phyloP scores from a whole-genome alignment of 2,888 invertebrate genomes.

The Ptilodon capucinus region DNA sequence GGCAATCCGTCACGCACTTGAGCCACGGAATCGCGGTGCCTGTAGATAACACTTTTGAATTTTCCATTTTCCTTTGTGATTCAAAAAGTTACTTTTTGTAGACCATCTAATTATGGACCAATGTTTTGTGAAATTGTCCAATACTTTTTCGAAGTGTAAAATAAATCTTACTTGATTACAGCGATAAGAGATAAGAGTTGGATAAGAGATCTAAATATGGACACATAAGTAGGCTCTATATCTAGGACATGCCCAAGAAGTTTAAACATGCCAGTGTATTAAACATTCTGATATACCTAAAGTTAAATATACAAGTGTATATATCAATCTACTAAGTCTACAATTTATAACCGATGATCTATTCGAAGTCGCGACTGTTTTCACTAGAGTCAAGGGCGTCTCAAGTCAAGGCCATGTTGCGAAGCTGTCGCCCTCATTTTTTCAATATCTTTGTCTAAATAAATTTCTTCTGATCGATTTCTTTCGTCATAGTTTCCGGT shows the following conservation, averaged over 20 bases:
- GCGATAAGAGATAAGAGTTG: no score
- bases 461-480: conserved; percentile 65
- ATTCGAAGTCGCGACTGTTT: conserved; percentile 48
- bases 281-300: no score
- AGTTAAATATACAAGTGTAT: no score
- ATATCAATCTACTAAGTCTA: background rate
- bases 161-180: conserved; percentile 5
- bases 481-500: conserved; percentile 73
- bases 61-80: background rate
- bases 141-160: background rate
- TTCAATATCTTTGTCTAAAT: conserved; percentile 57
- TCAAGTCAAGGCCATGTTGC: conserved; percentile 74
- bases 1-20: conserved; percentile 29
- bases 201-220: no score
- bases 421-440: conserved; percentile 69
- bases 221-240: no score
- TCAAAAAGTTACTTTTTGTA: background rate
- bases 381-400: conserved; percentile 75
- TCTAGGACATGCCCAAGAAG: no score
- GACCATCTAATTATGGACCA: background rate
- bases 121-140: background rate
- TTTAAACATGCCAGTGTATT: no score
- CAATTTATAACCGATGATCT: conserved; percentile 32
- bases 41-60: background rate
- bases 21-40: conserved; percentile 7